Conservation (phyloP, 2,888 invertebrate genomes). For the Galerucella pusilla region DNA sequence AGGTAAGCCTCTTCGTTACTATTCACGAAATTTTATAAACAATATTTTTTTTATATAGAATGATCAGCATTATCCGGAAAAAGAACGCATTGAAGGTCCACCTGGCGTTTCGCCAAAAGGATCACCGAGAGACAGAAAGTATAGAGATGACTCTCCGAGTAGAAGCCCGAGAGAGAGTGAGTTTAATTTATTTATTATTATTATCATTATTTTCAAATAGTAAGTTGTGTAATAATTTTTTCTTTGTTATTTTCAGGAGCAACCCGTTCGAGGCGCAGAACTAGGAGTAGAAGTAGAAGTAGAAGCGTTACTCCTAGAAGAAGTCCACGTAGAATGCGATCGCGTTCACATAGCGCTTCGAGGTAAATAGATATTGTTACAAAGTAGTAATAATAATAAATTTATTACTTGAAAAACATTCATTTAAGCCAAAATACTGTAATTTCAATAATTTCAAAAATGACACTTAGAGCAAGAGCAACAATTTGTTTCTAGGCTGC, state of each 20-base stretch:
- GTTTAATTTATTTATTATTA: slow-evolving; percentile 11
- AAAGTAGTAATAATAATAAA: no score
- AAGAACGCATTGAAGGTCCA: slow-evolving; percentile 57
- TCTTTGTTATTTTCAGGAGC: slow-evolving; percentile 31
- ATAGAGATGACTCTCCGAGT: slow-evolving; percentile 43
- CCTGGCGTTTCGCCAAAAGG: slow-evolving; percentile 61
- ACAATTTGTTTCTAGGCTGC: no score
- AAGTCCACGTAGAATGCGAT: slow-evolving; percentile 58
- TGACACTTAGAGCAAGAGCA: no score
- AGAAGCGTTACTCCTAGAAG: slow-evolving; percentile 46
- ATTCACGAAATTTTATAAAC: neutral
- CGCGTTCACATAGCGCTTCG: slow-evolving; percentile 45
- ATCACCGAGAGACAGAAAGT: slow-evolving; percentile 52
- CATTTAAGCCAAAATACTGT: no score
- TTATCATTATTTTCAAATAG: neutral
- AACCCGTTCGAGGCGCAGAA: slow-evolving; percentile 35
- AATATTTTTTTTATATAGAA: slow-evolving; percentile 26
- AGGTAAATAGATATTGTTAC: slow-evolving; percentile 41
- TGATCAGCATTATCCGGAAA: slow-evolving; percentile 32
- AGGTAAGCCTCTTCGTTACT: slow-evolving; percentile 31
- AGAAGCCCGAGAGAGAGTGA: slow-evolving; percentile 44
- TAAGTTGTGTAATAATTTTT: neutral
- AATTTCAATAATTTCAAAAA: no score
- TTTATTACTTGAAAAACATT: no score
- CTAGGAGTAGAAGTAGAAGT: slow-evolving; percentile 36